Evolutionary conservation across 2,113 vertebrate species (phyloP).

Genomic region (Trichechus manatus): DNA sequence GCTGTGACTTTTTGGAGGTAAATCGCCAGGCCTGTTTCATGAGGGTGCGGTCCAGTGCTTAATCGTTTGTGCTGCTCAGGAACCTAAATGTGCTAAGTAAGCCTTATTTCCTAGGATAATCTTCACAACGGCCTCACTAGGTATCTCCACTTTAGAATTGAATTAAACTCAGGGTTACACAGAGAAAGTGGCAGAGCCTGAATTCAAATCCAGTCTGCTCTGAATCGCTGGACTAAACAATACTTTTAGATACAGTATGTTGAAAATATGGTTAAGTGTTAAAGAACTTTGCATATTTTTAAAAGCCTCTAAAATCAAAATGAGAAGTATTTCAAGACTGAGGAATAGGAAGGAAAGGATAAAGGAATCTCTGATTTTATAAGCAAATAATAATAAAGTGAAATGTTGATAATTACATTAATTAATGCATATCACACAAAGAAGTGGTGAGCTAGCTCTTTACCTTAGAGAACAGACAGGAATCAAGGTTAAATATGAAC

Average conservation of each 20-base stretch:
- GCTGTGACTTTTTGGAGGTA: not conserved
- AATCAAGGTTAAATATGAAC: conserved; percentile 7
- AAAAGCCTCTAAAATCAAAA: conserved; percentile 17
- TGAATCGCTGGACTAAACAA: not conserved
- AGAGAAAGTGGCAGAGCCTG: not conserved
- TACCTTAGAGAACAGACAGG: not conserved
- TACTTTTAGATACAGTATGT: not conserved
- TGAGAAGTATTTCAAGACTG: not conserved
- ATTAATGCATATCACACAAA: not conserved
- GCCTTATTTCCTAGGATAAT: not conserved
- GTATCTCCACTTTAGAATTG: not conserved
- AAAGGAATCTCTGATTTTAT: conserved; percentile 43
- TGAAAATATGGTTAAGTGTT: conserved; percentile 24
- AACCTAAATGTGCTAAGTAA: not conserved
- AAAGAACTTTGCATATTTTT: not conserved
- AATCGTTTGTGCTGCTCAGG: not conserved
- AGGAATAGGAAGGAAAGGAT: not conserved
- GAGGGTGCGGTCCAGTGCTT: not conserved
- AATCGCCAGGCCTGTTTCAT: not conserved
- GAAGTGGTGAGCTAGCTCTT: not conserved
- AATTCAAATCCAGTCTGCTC: not conserved
- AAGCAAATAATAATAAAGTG: conserved; percentile 40
- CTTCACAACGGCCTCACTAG: not conserved
- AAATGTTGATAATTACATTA: conserved; percentile 11
- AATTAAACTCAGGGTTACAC: not conserved